Percentiles rank a stretch among this genome's conserved stretches.
These are phyloP conservation scores for Ctenicera cuprea DNA, from an alignment of 2,888 invertebrate genomes.

Conservation along the genomic window DNA sequence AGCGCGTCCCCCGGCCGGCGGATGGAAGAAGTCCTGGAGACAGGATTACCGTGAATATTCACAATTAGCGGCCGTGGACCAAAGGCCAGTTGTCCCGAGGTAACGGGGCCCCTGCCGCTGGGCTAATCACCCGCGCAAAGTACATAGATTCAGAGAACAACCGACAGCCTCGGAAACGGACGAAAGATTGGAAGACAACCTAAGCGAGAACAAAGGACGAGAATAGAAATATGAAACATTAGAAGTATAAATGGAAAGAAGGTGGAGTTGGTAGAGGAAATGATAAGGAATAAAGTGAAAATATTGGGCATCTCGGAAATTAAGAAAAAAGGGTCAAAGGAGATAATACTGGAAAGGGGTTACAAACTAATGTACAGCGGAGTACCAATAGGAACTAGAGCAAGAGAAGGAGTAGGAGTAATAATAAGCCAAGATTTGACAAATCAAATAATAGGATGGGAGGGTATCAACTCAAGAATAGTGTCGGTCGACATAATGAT, in stretches of 20 bases:
- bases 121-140: too few species aligned
- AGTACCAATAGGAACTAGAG: slow-evolving; percentile 14
- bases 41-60: too few species aligned
- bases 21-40: too few species aligned
- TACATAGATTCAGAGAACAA: slow-evolving; percentile 12
- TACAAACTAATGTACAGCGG: slow-evolving; percentile 18
- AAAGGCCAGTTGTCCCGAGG: too few species aligned
- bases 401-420: slow-evolving; percentile 15
- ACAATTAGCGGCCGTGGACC: too few species aligned
- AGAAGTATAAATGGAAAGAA: slow-evolving; percentile 21
- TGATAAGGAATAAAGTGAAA: slow-evolving; percentile 9
- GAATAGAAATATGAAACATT: slow-evolving; percentile 19
- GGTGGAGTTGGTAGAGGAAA: slow-evolving; percentile 22
- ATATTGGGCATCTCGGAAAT: slow-evolving; percentile 14
- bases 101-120: too few species aligned
- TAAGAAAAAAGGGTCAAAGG: slow-evolving; percentile 5
- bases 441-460: slow-evolving; percentile 16
- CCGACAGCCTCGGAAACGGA: slow-evolving; percentile 21
- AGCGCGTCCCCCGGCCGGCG: too few species aligned
- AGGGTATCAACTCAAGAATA: slow-evolving; percentile 7
- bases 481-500: slow-evolving; percentile 16
- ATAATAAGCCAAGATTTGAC: slow-evolving; percentile 7
- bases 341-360: too few species aligned
- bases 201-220: slow-evolving; percentile 26
- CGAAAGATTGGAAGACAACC: not conserved